Conservation (phyloP, 2,113 vertebrate genomes). For the Notiomystis cincta region DNA sequence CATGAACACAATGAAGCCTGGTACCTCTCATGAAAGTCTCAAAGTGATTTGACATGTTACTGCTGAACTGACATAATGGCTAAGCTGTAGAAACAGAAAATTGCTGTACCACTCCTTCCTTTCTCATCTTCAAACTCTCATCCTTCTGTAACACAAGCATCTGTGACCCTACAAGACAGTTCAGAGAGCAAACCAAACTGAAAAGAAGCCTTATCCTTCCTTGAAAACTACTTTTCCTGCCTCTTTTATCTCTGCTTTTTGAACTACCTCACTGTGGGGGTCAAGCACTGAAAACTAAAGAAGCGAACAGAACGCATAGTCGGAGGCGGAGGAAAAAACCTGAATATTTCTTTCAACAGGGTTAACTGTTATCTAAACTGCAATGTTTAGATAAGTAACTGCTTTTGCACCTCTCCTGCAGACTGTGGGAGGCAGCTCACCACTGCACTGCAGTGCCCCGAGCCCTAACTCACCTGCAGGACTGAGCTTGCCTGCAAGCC, state of each 20-base stretch:
- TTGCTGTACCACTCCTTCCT: not conserved
- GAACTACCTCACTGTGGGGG: not conserved
- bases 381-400: not conserved
- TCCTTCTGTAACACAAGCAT: not conserved
- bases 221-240: not conserved
- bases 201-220: not conserved
- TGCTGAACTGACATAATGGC: not conserved
- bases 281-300: not conserved
- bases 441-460: accelerated
- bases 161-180: not conserved
- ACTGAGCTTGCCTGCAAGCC: not conserved
- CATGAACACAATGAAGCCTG: not conserved
- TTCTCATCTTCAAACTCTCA: not conserved
- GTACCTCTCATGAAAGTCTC: not conserved
- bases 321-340: not conserved
- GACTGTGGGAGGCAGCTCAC: not conserved
- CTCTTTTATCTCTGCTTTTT: not conserved
- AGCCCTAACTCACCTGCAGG: not conserved
- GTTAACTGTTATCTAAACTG: not conserved
- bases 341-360: accelerated
- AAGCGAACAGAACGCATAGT: not conserved
- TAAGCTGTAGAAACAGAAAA: not conserved
- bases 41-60: not conserved
- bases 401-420: not conserved
- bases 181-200: not conserved